These are phyloP conservation scores for Suillia variegata DNA, from an alignment of 2,888 invertebrate species.

Conservation along the genomic window DNA sequence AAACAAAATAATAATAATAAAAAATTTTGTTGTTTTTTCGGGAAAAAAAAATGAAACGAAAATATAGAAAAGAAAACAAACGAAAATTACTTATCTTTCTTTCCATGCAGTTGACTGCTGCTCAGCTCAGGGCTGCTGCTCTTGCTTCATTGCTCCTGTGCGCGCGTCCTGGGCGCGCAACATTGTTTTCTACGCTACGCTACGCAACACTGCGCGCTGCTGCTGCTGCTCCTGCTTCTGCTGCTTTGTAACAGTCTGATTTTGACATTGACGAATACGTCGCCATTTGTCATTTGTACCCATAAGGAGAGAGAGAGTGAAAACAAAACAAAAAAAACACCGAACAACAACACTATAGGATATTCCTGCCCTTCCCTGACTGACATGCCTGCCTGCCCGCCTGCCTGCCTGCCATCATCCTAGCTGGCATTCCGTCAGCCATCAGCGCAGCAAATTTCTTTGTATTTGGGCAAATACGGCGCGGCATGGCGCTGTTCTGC, in stretches of 20 bases:
- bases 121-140: neutral
- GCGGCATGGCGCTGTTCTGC: constrained; percentile 4
- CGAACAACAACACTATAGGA: constrained; percentile 45
- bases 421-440: constrained; percentile 54
- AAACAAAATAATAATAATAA: no score
- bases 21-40: neutral
- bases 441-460: constrained; percentile 50
- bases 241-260: constrained; percentile 59
- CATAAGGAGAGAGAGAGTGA: constrained; percentile 42
- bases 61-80: constrained; percentile 13
- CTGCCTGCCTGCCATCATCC: constrained; percentile 23
- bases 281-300: constrained; percentile 61
- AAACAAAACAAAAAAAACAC: constrained; percentile 32
- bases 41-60: constrained; percentile 9
- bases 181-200: constrained; percentile 23
- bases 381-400: constrained; percentile 21
- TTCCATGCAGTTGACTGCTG: constrained; percentile 21
- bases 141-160: constrained; percentile 3
- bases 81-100: constrained; percentile 26
- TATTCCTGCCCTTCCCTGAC: constrained; percentile 44
- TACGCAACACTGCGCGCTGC: constrained; percentile 20
- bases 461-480: constrained; percentile 37
- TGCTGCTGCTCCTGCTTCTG: no score
- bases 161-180: constrained; percentile 8
- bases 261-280: constrained; percentile 63